Conservation (phyloP, 2,113 vertebrate genomes). For the Galbula dea region DNA sequence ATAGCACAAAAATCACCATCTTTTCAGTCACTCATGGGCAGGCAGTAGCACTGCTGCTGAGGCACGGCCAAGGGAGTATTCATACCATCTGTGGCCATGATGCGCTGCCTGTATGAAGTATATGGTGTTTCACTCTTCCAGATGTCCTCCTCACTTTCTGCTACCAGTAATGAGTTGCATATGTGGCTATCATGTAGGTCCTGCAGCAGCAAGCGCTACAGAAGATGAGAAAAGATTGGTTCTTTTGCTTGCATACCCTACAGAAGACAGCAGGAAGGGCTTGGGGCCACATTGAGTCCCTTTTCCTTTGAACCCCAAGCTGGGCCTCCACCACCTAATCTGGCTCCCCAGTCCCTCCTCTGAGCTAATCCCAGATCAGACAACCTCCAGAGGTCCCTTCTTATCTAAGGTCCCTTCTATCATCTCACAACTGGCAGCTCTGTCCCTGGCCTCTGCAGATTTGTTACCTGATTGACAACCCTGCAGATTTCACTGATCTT, state of each 20-base stretch:
- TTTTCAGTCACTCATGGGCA: not conserved
- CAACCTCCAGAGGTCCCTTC: not conserved
- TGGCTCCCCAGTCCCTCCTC: not conserved
- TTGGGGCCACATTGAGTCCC: not conserved
- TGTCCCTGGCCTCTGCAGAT: not conserved
- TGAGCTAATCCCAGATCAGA: not conserved
- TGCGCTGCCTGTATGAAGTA: slow-evolving; percentile 77
- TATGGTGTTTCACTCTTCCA: slow-evolving; percentile 94
- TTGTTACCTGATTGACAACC: slow-evolving; percentile 91
- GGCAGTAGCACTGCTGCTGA: not conserved
- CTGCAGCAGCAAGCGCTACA: slow-evolving; percentile 92
- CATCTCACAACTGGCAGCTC: not conserved
- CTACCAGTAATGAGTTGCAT: slow-evolving; percentile 94
- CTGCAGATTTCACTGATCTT: slow-evolving; percentile 93
- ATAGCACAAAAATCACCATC: not conserved
- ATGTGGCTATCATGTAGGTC: slow-evolving; percentile 94
- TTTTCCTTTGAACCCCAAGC: not conserved
- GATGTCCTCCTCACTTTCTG: slow-evolving; percentile 97
- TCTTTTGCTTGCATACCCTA: not conserved
- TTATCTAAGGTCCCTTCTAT: not conserved
- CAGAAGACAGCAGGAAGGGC: not conserved
- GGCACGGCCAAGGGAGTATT: not conserved
- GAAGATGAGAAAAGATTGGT: not conserved
- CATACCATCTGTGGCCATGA: slow-evolving; percentile 84
- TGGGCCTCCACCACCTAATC: not conserved